These are phyloP conservation scores for Drosophila neocordata DNA, from an alignment of 1,140 invertebrate genomes.

Conservation along the genomic window DNA sequence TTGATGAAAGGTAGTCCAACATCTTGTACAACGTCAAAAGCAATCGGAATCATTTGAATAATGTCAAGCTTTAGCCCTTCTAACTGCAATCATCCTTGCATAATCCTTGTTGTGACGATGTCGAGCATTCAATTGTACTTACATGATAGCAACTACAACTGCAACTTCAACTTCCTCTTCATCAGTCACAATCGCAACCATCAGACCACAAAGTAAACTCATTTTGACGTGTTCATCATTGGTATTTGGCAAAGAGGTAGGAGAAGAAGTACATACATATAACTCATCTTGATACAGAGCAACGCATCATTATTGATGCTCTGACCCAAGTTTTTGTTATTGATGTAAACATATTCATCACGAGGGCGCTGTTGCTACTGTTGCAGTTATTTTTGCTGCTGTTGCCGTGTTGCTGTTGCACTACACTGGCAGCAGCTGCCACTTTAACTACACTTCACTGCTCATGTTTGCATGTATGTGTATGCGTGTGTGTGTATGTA, in stretches of 20 bases:
- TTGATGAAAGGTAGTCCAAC: neutral
- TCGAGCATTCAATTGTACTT: conserved; percentile 33
- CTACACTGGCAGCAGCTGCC: conserved; percentile 55
- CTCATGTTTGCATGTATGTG: conserved; percentile 29
- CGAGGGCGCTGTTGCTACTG: conserved; percentile 16
- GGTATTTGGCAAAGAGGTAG: neutral
- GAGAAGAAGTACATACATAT: neutral
- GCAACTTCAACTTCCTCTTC: conserved; percentile 20
- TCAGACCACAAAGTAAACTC: conserved; percentile 73
- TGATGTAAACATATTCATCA: conserved; percentile 79
- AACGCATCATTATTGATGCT: conserved; percentile 68
- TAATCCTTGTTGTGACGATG: conserved; percentile 45
- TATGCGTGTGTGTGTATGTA: neutral
- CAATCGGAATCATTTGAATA: conserved; percentile 11
- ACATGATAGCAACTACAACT: conserved; percentile 10
- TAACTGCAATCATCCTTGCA: conserved; percentile 11
- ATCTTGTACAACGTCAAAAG: conserved; percentile 1
- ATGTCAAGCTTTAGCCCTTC: conserved; percentile 18
- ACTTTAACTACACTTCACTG: conserved; percentile 67
- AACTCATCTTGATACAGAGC: conserved; percentile 29
- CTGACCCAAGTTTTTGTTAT: conserved; percentile 58
- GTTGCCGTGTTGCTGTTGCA: conserved; percentile 30
- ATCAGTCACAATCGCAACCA: conserved; percentile 49
- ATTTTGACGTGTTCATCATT: conserved; percentile 67
- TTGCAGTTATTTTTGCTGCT: conserved; percentile 7